These are phyloP conservation scores for Apteryx owenii DNA, from an alignment of 2,113 vertebrate species.

Conservation along the genomic window DNA sequence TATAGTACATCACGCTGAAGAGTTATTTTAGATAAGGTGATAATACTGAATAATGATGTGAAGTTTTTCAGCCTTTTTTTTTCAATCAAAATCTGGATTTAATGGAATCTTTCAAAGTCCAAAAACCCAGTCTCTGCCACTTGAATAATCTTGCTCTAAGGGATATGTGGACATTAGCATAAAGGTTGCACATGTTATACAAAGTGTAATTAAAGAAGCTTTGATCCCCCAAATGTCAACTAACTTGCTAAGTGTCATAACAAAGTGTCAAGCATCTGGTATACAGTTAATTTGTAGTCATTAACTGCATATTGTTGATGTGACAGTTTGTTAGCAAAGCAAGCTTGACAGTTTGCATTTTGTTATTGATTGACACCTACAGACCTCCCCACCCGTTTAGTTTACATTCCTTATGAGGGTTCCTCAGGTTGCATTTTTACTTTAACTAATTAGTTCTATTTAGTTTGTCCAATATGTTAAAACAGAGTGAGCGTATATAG, in stretches of 20 bases:
- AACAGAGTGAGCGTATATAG: neutral
- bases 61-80: neutral
- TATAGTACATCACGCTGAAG: constrained; percentile 62
- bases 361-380: constrained; percentile 89
- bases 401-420: constrained; percentile 80
- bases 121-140: constrained; percentile 31
- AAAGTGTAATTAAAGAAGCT: constrained; percentile 86
- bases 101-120: constrained; percentile 42
- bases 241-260: constrained; percentile 90
- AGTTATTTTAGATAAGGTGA: constrained; percentile 59
- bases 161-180: constrained; percentile 85
- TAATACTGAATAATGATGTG: constrained; percentile 53
- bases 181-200: constrained; percentile 85
- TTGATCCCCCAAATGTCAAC: constrained; percentile 90
- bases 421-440: constrained; percentile 76
- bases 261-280: constrained; percentile 92
- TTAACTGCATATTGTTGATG: constrained; percentile 94
- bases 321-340: constrained; percentile 92
- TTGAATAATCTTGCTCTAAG: constrained; percentile 71
- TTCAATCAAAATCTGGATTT: neutral
- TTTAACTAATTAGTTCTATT: constrained; percentile 58
- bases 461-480: constrained; percentile 66
- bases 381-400: constrained; percentile 80
- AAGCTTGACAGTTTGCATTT: constrained; percentile 87
- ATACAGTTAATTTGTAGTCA: constrained; percentile 93